phyloP scores from a whole-genome alignment of 1,140 invertebrate genomes.

The Solen grandis region DNA sequence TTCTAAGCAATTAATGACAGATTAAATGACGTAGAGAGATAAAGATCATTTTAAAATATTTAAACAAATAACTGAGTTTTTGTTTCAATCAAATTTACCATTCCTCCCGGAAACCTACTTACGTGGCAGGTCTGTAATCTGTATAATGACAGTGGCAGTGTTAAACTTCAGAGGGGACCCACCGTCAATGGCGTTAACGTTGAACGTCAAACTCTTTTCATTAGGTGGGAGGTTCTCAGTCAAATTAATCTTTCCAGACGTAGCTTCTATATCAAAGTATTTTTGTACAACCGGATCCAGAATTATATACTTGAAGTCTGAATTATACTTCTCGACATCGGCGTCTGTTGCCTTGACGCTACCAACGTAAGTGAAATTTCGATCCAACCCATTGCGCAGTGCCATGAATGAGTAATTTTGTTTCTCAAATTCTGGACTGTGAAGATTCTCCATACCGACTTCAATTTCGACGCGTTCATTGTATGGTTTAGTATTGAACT shows the following conservation, averaged over 20 bases:
- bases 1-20: background rate
- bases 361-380: slow-evolving; percentile 34
- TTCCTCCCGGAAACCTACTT: slow-evolving; percentile 25
- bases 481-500: background rate
- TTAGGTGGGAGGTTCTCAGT: slow-evolving; percentile 12
- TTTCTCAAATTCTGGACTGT: slow-evolving; percentile 34
- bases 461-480: slow-evolving; percentile 35
- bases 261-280: slow-evolving; percentile 22
- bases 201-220: slow-evolving; percentile 30
- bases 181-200: slow-evolving; percentile 42
- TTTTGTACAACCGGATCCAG: slow-evolving; percentile 2
- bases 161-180: slow-evolving; percentile 35
- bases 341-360: slow-evolving; percentile 23
- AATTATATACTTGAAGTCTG: slow-evolving; percentile 43
- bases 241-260: slow-evolving; percentile 32
- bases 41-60: background rate
- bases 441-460: slow-evolving; percentile 26
- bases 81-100: background rate
- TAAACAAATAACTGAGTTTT: background rate
- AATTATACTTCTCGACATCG: slow-evolving; percentile 36
- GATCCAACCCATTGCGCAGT: slow-evolving; percentile 26
- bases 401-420: slow-evolving; percentile 36
- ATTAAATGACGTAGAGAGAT: background rate
- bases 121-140: slow-evolving; percentile 40
- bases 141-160: background rate